These are phyloP conservation scores for Anolis sagrei DNA, from an alignment of 2,113 vertebrate genomes.

Conservation along the genomic window DNA sequence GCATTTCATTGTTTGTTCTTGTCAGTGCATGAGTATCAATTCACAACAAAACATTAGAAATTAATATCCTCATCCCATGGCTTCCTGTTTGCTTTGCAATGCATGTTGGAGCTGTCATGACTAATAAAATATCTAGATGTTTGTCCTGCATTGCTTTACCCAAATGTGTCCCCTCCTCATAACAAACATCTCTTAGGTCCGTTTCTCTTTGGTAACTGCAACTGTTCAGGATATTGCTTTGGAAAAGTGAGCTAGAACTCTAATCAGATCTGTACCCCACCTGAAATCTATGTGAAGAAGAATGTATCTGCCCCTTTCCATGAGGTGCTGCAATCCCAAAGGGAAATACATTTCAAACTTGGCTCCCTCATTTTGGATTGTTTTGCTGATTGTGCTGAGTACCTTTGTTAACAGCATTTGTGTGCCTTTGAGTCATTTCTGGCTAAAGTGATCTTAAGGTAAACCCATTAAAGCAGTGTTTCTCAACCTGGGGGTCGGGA, in stretches of 20 bases:
- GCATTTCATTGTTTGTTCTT: slow-evolving; percentile 15
- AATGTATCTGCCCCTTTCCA: not conserved
- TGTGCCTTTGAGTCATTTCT: no score
- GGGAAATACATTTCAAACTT: not conserved
- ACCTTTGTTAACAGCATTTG: no score
- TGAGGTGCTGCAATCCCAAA: not conserved
- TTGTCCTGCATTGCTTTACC: slow-evolving; percentile 49
- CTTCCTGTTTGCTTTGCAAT: slow-evolving; percentile 62
- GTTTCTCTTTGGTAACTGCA: slow-evolving; percentile 50
- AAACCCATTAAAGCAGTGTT: no score
- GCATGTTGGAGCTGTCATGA: slow-evolving; percentile 57
- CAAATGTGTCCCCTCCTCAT: slow-evolving; percentile 23
- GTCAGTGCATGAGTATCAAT: slow-evolving; percentile 33
- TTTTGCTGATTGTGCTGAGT: not conserved
- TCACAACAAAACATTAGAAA: slow-evolving; percentile 50
- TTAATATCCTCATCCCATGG: slow-evolving; percentile 46
- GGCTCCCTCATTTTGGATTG: no score
- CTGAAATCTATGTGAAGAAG: not conserved
- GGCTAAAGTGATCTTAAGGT: no score
- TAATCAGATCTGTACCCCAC: no score
- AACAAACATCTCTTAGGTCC: slow-evolving; percentile 15
- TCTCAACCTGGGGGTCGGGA: no score
- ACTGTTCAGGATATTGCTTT: slow-evolving; percentile 15
- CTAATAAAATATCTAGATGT: slow-evolving; percentile 50
- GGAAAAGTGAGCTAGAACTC: not conserved